Evolutionary conservation across 2,797 vertebrate genomes (phyloP).

Genomic region (Fratercula arctica): DNA sequence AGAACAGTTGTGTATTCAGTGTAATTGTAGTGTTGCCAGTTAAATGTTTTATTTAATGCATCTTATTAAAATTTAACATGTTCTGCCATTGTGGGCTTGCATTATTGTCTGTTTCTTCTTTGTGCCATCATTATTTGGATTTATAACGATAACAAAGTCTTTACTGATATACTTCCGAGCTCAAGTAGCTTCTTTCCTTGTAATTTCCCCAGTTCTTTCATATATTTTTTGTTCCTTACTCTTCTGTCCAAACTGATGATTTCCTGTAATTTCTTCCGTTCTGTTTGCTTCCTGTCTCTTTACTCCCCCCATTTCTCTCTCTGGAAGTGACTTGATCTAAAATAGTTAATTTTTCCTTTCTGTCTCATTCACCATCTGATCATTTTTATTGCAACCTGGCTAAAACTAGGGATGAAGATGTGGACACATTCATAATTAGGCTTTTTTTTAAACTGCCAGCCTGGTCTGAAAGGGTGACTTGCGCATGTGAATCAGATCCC

Average conservation of each 20-base stretch:
- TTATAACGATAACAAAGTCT: neutral
- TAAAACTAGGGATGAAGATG: neutral
- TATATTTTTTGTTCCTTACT: neutral
- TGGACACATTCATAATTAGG: too few species aligned
- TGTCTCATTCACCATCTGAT: neutral
- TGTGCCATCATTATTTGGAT: neutral
- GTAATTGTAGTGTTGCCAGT: too few species aligned
- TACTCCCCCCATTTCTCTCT: neutral
- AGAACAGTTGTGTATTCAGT: fast-evolving
- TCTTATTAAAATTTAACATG: neutral
- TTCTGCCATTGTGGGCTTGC: neutral
- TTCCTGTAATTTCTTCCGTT: neutral
- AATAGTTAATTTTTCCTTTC: neutral
- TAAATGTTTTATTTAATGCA: neutral
- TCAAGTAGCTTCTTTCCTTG: neutral
- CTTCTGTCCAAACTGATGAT: neutral
- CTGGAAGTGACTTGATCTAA: neutral
- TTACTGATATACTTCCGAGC: neutral
- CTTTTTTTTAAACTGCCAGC: neutral
- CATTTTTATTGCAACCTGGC: neutral
- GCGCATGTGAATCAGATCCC: neutral
- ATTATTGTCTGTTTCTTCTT: neutral
- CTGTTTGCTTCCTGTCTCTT: neutral
- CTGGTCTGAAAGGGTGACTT: neutral
- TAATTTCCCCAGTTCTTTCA: neutral